A percentile compares a stretch with the other conserved stretches of the same genome.
phyloP scores from a whole-genome alignment of 2,797 vertebrate genomes.

The Chelonia mydas region DNA sequence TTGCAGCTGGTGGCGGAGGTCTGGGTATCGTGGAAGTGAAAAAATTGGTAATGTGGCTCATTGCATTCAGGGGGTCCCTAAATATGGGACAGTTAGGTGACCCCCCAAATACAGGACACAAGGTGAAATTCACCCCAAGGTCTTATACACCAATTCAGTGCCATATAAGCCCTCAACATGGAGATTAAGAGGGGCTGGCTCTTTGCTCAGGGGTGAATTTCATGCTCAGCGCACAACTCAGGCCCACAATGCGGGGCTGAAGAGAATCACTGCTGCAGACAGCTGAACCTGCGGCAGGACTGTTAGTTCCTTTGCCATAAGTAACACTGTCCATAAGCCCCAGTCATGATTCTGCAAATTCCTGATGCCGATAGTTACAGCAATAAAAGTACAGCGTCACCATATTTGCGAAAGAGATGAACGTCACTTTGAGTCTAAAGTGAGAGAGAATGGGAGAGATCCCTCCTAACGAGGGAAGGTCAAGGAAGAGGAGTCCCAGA shows the following conservation, averaged over 20 bases:
- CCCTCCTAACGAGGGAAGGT: neutral
- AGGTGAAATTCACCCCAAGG: neutral
- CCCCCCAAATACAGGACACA: neutral
- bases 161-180: neutral
- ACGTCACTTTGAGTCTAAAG: neutral
- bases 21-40: neutral
- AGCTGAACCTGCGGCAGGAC: neutral
- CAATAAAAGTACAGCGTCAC: neutral
- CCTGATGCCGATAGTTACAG: neutral
- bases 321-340: neutral
- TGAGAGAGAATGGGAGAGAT: neutral
- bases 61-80: neutral
- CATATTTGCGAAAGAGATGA: neutral
- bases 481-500: neutral
- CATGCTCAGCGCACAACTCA: neutral
- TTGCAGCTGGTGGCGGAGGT: neutral
- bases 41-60: neutral
- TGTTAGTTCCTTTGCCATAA: neutral
- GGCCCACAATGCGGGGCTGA: neutral
- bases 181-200: neutral
- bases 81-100: neutral
- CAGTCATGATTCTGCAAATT: neutral
- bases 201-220: neutral
- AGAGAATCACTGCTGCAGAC: neutral
- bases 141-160: neutral